Conservation (phyloP, 2,113 vertebrate species). For the Rissa tridactyla region DNA sequence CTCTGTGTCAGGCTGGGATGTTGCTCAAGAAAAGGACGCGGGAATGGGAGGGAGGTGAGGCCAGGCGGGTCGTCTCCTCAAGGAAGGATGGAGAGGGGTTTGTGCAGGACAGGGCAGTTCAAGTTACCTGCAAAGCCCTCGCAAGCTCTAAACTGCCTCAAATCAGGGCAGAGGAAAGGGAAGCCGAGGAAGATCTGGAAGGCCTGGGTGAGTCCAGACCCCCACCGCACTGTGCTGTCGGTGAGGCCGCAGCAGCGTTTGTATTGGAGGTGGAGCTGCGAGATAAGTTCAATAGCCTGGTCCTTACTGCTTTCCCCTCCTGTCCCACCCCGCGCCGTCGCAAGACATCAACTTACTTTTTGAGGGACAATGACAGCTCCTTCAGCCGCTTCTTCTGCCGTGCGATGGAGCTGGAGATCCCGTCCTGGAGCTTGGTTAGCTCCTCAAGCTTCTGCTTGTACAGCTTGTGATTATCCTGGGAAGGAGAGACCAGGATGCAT, state of each 20-base stretch:
- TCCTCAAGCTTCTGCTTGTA: constrained; percentile 92
- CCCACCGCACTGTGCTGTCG: not conserved
- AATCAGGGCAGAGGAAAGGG: not conserved
- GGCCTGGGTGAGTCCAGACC: not conserved
- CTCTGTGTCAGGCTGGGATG: not conserved
- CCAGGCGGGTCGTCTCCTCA: not conserved
- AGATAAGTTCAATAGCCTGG: rapidly evolving
- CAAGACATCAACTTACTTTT: constrained; percentile 69
- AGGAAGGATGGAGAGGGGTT: not conserved
- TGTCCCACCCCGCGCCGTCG: rapidly evolving
- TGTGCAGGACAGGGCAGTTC: not conserved
- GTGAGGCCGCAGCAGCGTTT: not conserved
- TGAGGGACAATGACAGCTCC: constrained; percentile 77
- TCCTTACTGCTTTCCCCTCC: not conserved
- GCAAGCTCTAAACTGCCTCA: not conserved
- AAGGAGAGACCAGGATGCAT: rapidly evolving
- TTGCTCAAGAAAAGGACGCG: not conserved
- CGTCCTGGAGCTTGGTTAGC: constrained; percentile 86
- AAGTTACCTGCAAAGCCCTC: not conserved
- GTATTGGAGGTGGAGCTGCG: rapidly evolving
- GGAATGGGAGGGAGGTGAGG: not conserved
- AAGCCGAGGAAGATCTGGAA: not conserved
- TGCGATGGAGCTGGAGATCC: constrained; percentile 79
- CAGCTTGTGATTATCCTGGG: constrained; percentile 85
- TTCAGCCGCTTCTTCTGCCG: constrained; percentile 83